Percentiles rank a stretch among this genome's conserved stretches.
These are phyloP conservation scores for Dermolepida albohirtum DNA, from an alignment of 2,888 invertebrate species.

Conservation along the genomic window DNA sequence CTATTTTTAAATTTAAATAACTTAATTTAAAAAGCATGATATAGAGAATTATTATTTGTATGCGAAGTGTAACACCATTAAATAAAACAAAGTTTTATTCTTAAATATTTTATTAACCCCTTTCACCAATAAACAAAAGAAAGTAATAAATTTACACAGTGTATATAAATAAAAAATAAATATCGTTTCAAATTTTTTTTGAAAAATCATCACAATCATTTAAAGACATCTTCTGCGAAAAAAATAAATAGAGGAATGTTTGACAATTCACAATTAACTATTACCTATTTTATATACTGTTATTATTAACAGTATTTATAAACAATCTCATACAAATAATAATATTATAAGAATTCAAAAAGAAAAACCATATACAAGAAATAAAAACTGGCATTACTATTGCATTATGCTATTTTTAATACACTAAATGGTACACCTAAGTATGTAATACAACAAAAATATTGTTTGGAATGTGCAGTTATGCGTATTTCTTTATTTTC, in stretches of 20 bases:
- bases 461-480: conserved; percentile 38
- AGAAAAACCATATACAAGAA: conserved; percentile 25
- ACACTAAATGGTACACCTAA: conserved; percentile 17
- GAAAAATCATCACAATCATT: conserved; percentile 34
- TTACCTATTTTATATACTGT: conserved; percentile 20
- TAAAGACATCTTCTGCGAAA: conserved; percentile 31
- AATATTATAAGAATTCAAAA: conserved; percentile 31
- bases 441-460: conserved; percentile 16
- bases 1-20: too few species aligned
- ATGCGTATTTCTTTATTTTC: conserved; percentile 2
- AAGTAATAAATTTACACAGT: conserved; percentile 46
- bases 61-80: too few species aligned
- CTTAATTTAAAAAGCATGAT: too few species aligned
- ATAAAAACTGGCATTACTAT: conserved; percentile 22
- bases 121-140: conserved; percentile 50
- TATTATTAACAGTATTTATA: conserved; percentile 41
- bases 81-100: conserved; percentile 1
- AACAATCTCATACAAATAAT: conserved; percentile 33
- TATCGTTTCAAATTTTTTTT: conserved; percentile 41
- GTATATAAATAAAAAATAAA: conserved; percentile 50
- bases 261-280: conserved; percentile 33
- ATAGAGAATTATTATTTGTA: too few species aligned
- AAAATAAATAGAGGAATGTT: conserved; percentile 42
- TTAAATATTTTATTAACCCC: conserved; percentile 48
- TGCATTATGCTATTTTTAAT: conserved; percentile 19